phyloP scores from a whole-genome alignment of 1,140 invertebrate species.

The Macrosteles quadrilineatus region DNA sequence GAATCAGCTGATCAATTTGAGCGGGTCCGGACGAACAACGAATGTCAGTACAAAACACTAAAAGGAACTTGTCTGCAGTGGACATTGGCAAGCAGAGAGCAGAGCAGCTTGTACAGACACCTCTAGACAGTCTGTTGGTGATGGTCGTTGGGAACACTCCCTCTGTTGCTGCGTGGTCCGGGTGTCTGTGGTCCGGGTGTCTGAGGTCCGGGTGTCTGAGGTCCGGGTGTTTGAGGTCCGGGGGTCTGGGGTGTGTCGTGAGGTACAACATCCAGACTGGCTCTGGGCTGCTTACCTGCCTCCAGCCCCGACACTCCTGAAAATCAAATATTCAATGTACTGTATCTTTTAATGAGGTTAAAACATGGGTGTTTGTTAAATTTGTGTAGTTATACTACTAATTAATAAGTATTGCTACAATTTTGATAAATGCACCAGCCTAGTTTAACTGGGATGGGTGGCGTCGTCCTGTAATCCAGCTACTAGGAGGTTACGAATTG shows the following conservation, averaged over 20 bases:
- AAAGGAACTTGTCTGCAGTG: too few species aligned
- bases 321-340: conserved; percentile 3
- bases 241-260: conserved; percentile 8
- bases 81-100: too few species aligned
- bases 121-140: too few species aligned
- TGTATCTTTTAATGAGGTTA: background rate
- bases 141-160: too few species aligned
- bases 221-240: background rate
- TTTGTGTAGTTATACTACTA: background rate
- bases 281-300: conserved; percentile 17
- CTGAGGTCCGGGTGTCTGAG: background rate
- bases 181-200: background rate
- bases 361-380: background rate
- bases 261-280: conserved; percentile 13
- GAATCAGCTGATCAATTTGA: too few species aligned
- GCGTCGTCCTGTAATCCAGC: too few species aligned
- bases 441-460: too few species aligned
- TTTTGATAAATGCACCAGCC: background rate
- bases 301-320: conserved; percentile 2
- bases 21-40: too few species aligned
- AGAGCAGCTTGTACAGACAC: too few species aligned
- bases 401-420: background rate
- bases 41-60: too few species aligned
- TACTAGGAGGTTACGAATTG: too few species aligned
- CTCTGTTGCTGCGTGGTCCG: too few species aligned